Conservation (phyloP, 23 tunicate genomes). For the Ascidia mentula region DNA sequence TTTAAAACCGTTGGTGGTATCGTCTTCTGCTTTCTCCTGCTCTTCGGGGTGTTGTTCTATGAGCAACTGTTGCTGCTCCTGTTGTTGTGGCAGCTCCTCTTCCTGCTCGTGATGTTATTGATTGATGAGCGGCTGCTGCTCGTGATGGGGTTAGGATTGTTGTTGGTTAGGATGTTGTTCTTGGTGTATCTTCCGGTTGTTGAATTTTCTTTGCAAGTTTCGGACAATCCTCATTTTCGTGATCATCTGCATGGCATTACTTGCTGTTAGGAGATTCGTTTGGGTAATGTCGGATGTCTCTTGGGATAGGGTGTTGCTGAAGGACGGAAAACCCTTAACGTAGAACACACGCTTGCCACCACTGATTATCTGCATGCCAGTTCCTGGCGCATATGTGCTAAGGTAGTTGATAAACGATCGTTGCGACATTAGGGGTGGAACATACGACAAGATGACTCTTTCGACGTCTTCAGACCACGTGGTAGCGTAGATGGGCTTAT, state of each 20-base stretch:
- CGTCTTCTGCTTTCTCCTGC: neutral
- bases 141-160: neutral
- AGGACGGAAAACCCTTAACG: neutral
- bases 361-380: too few species aligned
- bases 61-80: too few species aligned
- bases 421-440: neutral
- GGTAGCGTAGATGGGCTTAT: neutral
- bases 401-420: neutral
- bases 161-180: neutral
- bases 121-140: too few species aligned
- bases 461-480: neutral
- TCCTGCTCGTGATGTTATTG: neutral
- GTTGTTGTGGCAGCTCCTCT: neutral
- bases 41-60: neutral
- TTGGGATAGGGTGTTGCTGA: neutral
- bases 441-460: neutral
- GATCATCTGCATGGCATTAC: neutral
- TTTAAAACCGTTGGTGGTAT: too few species aligned
- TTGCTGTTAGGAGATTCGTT: neutral
- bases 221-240: neutral
- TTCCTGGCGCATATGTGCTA: neutral
- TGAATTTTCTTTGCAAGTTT: neutral
- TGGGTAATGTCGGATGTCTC: neutral
- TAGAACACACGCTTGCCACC: neutral
- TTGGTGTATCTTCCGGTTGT: neutral